Evolutionary conservation across 2,797 vertebrate genomes (phyloP).

Genomic region (Falco peregrinus): DNA sequence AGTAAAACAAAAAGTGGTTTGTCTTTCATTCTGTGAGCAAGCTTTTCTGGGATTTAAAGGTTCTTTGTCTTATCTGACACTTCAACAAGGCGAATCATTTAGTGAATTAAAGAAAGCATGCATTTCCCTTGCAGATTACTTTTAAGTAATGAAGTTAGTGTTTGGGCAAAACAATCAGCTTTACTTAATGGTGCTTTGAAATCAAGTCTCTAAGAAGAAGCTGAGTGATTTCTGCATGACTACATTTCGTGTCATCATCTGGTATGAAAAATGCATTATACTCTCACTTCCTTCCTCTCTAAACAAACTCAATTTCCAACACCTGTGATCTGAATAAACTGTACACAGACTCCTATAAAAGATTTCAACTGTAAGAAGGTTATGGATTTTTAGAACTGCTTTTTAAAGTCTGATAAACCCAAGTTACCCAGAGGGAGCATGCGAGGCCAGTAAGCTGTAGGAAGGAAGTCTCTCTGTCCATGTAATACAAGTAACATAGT

Average conservation of each 20-base stretch:
- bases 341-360: background rate
- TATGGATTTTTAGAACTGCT: conserved; percentile 19
- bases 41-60: conserved; percentile 51
- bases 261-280: conserved; percentile 58
- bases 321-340: conserved; percentile 37
- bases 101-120: conserved; percentile 48
- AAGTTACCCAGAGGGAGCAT: background rate
- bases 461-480: background rate
- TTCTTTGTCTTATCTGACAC: conserved; percentile 57
- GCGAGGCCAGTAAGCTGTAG: background rate
- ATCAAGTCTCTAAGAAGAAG: conserved; percentile 20
- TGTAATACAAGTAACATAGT: background rate
- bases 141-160: conserved; percentile 56
- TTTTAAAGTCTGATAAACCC: background rate
- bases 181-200: conserved; percentile 33
- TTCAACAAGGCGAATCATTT: conserved; percentile 35
- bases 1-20: conserved; percentile 42
- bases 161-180: conserved; percentile 41
- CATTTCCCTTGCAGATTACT: conserved; percentile 66
- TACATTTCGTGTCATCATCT: conserved; percentile 40
- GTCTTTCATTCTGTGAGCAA: conserved; percentile 45
- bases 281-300: conserved; percentile 36
- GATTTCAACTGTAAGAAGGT: background rate
- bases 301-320: conserved; percentile 22
- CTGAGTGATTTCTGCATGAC: conserved; percentile 45